Evolutionary conservation across 2,113 vertebrate species (phyloP), one percentile per base, ranked within the genome.

Genomic region (Onychostruthus taczanowskii): DNA sequence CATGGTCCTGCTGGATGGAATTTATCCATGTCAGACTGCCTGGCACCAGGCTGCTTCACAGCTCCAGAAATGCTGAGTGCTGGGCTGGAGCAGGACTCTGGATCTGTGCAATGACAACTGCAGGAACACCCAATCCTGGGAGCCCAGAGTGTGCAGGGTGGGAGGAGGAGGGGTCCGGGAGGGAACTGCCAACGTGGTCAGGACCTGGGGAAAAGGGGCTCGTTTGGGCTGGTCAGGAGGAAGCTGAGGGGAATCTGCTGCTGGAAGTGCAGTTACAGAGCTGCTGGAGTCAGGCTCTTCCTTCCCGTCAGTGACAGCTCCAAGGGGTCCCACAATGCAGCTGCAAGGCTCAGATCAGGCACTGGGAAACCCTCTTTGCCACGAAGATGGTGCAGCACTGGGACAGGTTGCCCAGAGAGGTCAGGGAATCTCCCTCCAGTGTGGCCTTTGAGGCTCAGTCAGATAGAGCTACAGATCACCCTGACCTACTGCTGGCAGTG

Each of bases 71-170:
- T 9, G 22, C 55, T 30, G 35, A 30, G 18, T n/a, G 49, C 35
- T 7, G 8, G 28, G 5, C 24, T 39, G 4, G 66, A 31, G 16
- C 18, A n/a, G 47, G 41, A 21, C n/a, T 49, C 52, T 0, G 17
- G 27, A 7, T 81, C 17, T 66, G 73, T 63, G 74, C 81, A 64
- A 2, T 0, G 2, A 31, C 58, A 47, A 4, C 50, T 56, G 50
- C 50, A 39, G 33, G 22, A 44, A 53, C 0, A 1, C 16, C 58
- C 39, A 68, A 0, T 13, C 41, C 37, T 59, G 75, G 66, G 19
- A 37, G 10, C 37, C 46, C 0, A 0, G 39, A 43, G 20, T 6
- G 8, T 19, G 43, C 52, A 61, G 13, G 19, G 16, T 41, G 64
- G 10, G 6, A 28, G 16, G 56, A 74, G 24, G 7, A 55, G 1